phyloP scores from a whole-genome alignment of 2,113 vertebrate species.

The Herpetotheres cachinnans region DNA sequence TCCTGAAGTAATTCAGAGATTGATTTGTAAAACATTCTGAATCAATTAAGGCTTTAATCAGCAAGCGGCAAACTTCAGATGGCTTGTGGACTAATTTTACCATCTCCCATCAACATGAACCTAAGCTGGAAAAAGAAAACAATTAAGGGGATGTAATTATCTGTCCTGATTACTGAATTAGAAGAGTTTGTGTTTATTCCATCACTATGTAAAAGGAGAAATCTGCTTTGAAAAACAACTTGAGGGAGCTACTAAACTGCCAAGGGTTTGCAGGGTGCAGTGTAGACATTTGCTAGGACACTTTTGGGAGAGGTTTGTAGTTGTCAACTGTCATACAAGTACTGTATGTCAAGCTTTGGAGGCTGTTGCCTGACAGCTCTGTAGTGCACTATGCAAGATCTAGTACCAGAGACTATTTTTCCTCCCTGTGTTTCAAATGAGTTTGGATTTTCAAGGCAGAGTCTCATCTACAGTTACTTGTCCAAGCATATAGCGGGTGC shows the following conservation, averaged over 20 bases:
- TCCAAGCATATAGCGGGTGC: fast-evolving
- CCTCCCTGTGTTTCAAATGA: background rate
- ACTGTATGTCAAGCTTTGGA: background rate
- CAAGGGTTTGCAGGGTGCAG: background rate
- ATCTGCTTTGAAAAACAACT: constrained; percentile 17
- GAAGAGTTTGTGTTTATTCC: constrained; percentile 65
- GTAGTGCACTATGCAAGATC: no score
- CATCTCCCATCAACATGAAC: constrained; percentile 67
- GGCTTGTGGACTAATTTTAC: constrained; percentile 75
- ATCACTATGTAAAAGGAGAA: constrained; percentile 27
- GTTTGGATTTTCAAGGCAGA: background rate
- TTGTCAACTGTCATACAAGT: background rate
- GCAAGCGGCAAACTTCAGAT: constrained; percentile 70
- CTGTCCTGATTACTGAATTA: constrained; percentile 75
- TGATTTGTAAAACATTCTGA: constrained; percentile 76
- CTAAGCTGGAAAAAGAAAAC: constrained; percentile 71
- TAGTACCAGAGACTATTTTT: background rate
- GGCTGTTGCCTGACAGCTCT: background rate
- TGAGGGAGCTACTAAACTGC: background rate
- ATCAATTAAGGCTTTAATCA: constrained; percentile 80
- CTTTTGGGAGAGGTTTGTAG: background rate
- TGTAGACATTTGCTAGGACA: background rate
- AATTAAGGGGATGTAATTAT: constrained; percentile 72
- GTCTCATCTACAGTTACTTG: background rate
- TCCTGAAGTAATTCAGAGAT: constrained; percentile 70